Conservation (phyloP, 2,797 vertebrate species). For the Argyrosomus regius region DNA sequence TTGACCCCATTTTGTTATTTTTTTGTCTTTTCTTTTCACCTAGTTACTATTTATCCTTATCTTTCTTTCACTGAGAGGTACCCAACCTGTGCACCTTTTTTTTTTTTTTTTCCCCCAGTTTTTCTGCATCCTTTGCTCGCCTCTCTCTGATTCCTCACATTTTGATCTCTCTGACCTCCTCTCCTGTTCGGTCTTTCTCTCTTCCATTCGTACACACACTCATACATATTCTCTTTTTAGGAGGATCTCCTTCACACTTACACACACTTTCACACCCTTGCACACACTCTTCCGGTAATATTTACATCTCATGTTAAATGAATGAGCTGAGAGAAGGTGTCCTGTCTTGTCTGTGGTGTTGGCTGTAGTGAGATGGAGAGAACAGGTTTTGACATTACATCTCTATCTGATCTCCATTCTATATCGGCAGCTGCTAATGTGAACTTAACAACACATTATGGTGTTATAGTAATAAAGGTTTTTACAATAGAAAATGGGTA, state of each 20-base stretch:
- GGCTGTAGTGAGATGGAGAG: conserved; percentile 27
- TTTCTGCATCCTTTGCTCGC: not conserved
- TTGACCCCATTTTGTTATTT: conserved; percentile 26
- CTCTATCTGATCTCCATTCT: conserved; percentile 19
- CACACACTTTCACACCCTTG: conserved; percentile 18
- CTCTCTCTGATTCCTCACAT: conserved; percentile 14
- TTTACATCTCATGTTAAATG: conserved; percentile 75
- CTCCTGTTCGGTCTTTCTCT: conserved; percentile 2
- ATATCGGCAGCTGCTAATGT: not conserved
- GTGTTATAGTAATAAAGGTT: not conserved
- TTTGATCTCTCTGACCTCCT: conserved; percentile 44
- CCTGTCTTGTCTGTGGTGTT: conserved; percentile 38
- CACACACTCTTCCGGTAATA: conserved; percentile 35
- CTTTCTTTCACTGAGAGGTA: not conserved
- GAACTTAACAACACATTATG: conserved; percentile 4
- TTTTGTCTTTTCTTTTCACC: conserved; percentile 8
- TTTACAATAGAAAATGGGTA: not conserved
- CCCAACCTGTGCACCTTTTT: not conserved
- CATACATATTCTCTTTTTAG: conserved; percentile 51
- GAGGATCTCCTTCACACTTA: conserved; percentile 40
- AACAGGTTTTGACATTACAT: conserved; percentile 43
- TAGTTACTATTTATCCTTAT: not conserved
- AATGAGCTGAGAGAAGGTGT: conserved; percentile 57
- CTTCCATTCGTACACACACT: conserved; percentile 27
- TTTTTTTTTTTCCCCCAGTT: too few relatives aligned